Conservation (phyloP, 64 coral and sea anemone species). For the Catalaphyllia jardinei region DNA sequence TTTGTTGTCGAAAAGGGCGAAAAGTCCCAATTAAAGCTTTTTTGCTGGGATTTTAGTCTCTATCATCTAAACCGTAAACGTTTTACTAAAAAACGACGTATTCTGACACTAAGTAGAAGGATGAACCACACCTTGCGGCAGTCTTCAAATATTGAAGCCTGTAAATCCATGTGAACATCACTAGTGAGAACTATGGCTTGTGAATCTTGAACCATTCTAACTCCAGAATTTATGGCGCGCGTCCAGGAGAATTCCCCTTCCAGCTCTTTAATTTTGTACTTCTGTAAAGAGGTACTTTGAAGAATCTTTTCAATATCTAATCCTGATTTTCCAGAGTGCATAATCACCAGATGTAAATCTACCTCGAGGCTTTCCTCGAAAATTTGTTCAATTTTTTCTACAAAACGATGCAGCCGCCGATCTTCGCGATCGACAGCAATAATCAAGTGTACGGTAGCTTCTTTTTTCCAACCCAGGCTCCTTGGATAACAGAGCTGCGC, state of each 20-base stretch:
- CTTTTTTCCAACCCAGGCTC: slow-evolving; percentile 22
- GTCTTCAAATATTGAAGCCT: slow-evolving; percentile 53
- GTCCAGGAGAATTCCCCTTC: slow-evolving; percentile 11
- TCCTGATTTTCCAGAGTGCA: slow-evolving; percentile 7
- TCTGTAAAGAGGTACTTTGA: slow-evolving; percentile 2
- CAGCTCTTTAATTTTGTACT: slow-evolving; percentile 22
- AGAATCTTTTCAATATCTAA: slow-evolving; percentile 30
- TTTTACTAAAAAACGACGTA: no score
- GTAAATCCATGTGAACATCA: slow-evolving; percentile 57
- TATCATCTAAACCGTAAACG: no score
- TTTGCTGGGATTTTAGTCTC: no score
- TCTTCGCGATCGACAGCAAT: slow-evolving; percentile 28
- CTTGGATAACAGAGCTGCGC: slow-evolving; percentile 43
- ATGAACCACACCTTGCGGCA: slow-evolving; percentile 23
- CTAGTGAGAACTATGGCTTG: slow-evolving; percentile 25
- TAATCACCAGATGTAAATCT: slow-evolving; percentile 34
- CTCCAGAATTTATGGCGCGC: slow-evolving; percentile 52
- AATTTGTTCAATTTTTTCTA: slow-evolving; percentile 30
- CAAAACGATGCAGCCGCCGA: slow-evolving; percentile 29
- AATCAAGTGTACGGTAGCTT: slow-evolving; percentile 23
- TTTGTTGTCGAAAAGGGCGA: no score
- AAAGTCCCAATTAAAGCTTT: no score
- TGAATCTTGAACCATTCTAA: slow-evolving; percentile 18
- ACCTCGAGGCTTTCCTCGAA: slow-evolving; percentile 43
- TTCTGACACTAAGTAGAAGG: no score